Evolutionary conservation across 2,797 vertebrate genomes (phyloP), one percentile per base, ranked within the genome.

Genomic region (Acanthurus leucopareius): DNA sequence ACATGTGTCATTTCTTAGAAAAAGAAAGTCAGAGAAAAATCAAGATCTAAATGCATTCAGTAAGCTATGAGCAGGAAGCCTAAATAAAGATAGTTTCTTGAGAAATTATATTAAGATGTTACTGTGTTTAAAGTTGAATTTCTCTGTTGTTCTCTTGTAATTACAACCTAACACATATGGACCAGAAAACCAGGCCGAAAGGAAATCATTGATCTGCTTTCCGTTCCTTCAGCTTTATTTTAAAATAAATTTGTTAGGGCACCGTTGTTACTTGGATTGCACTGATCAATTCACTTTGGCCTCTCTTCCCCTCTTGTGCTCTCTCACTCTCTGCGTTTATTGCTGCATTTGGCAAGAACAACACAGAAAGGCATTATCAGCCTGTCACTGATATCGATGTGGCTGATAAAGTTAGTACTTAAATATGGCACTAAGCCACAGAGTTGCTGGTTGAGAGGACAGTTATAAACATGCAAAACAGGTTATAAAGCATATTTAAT

Each of bases 291-390:
- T 71, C 53, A 53, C 70, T 63, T 69, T 19, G 44, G 73, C 80
- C 20, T 60, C 73, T 83, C 56, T 75, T 15, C 48, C 45, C 22
- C 40, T 38, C 59, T 60, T n/a, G 2, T 67, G 48, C 44, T 13
- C n/a, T 16, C 76, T 80, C n/a, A 1, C 73, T 83, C 52, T 44
- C 67, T 56, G n/a, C n/a, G 47, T 85, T 91, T 86, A 86, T 88
- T 86, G 75, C 89, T 25, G 77, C 80, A 52, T 90, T 91, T 92
- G 89, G 80, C 86, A 86, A 79, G 81, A 90, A 84, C 83, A 85
- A 84, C 88, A 85, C 80, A 86, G 86, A 86, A 82, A 83, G 65
- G 71, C 84, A 88, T 93, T 85, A 92, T 82, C 83, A 86, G 84
- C 70, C 86, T 89, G 89, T 86, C 88, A 77, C 65, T 77, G 73